Percentiles rank a stretch among this genome's conserved stretches.
phyloP scores from a whole-genome alignment of 2,888 invertebrate genomes.

The Apotomis capreana region DNA sequence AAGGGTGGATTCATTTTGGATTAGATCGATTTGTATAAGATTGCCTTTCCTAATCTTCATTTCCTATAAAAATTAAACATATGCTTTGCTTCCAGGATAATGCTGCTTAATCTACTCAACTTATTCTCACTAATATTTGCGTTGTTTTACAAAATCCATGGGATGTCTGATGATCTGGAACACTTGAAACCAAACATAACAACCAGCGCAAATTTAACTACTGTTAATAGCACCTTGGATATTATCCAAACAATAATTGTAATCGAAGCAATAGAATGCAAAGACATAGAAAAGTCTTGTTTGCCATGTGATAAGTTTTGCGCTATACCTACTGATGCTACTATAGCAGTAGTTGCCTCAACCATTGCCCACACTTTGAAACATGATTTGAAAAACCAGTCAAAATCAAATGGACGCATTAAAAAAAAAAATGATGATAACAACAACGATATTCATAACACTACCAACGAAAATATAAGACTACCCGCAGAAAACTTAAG shows the following conservation, averaged over 20 bases:
- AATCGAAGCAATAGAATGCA: slow-evolving; percentile 55
- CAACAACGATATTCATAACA: slow-evolving; percentile 11
- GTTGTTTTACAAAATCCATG: slow-evolving; percentile 92
- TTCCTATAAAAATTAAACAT: neutral
- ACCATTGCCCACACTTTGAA: slow-evolving; percentile 18
- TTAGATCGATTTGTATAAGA: too few species aligned
- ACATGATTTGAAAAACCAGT: neutral
- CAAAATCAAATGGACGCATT: neutral
- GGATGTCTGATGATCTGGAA: slow-evolving; percentile 86
- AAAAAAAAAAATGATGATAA: neutral
- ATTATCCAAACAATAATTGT: slow-evolving; percentile 54
- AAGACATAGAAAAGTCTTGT: slow-evolving; percentile 63
- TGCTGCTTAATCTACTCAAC: slow-evolving; percentile 96
- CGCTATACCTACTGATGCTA: slow-evolving; percentile 25
- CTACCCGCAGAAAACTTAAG: slow-evolving; percentile 39
- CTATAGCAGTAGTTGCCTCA: slow-evolving; percentile 10
- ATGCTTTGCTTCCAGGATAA: slow-evolving; percentile 87
- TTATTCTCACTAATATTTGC: slow-evolving; percentile 97
- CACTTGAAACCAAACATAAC: slow-evolving; percentile 78
- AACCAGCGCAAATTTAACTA: slow-evolving; percentile 55
- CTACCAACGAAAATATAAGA: slow-evolving; percentile 21
- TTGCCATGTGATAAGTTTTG: slow-evolving; percentile 58
- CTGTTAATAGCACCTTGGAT: slow-evolving; percentile 53
- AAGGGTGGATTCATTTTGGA: too few species aligned
- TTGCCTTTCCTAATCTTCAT: too few species aligned